Evolutionary conservation across 1,140 invertebrate species (phyloP), one percentile per base, ranked within the genome.

Genomic region (Geopemphigus sp.): DNA sequence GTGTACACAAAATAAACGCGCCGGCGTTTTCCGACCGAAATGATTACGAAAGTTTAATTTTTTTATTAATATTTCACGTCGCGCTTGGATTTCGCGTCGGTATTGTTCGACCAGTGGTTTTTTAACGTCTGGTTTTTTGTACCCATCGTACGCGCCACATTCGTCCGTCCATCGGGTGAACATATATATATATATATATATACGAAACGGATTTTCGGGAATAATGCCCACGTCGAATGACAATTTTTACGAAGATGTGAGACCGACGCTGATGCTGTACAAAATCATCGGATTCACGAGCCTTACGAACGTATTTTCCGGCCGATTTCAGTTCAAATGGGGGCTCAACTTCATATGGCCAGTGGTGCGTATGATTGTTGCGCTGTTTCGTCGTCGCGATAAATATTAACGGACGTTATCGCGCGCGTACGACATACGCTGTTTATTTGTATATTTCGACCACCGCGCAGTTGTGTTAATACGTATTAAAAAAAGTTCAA

Each of bases 241-340:
- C 45, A 54, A 76, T 47, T 61, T 78, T 19, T 78, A 78, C 22
- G 57, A 78, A 10, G 56, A 78, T n/a, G 17, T 78, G 11, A 63
- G 56, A 63, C 32, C 56, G 6, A 61, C 57, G 22, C 50, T 78
- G 39, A 78, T 78, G 32, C 47, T 78, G 45, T 61, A 59, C 39
- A 78, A 78, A 78, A 78, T 78, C 17, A 47, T 61, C 15, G 74
- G 74, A 11, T 24, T 78, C 1, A 78, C 74, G 5, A 78, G 57
- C 39, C 74, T 78, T 12, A 78, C 24, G 50, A 78, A 61, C 8
- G 74, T 78, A 19, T 76, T 76, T 63, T 59, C 12, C 15, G 56
- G 56, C 17, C 54, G 22, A 63, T 26, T 78, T 3, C 22, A 78
- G 11, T 78, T 78, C 50, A 29, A 50, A 61, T 78, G 57, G 57